Conservation (phyloP, 2,797 vertebrate genomes). For the Enteromius fasciolatus region DNA sequence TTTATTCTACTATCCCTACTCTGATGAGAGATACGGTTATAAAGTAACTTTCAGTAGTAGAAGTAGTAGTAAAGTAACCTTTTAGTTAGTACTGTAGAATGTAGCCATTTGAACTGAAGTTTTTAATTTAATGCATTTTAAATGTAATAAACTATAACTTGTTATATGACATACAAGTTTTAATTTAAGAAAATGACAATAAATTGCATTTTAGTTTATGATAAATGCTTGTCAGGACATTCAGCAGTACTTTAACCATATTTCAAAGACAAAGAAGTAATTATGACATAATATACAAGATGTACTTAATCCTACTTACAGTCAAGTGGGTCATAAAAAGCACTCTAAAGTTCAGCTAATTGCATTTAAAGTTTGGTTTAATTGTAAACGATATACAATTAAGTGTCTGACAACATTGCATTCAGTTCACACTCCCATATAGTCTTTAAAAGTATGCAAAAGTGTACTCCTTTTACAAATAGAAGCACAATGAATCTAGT, state of each 20-base stretch:
- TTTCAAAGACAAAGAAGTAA: not conserved
- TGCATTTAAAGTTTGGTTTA: not conserved
- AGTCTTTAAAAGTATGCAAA: not conserved
- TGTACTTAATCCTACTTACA: not conserved
- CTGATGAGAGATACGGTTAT: not conserved
- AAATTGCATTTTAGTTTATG: not conserved
- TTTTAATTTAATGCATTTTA: not conserved
- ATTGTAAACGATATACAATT: not conserved
- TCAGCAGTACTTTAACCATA: not conserved
- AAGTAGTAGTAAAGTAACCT: not conserved
- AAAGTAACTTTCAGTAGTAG: no score
- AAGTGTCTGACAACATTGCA: not conserved
- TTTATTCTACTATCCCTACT: not conserved
- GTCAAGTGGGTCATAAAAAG: not conserved
- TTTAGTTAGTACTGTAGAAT: not conserved
- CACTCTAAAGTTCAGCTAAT: conserved; percentile 4
- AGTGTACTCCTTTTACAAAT: not conserved
- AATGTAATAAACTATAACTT: not conserved
- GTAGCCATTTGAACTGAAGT: not conserved
- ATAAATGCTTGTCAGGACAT: not conserved
- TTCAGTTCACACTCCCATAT: not conserved
- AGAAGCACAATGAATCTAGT: not conserved
- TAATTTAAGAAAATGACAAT: not conserved
- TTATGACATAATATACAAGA: not conserved
- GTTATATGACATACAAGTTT: not conserved